Percentiles rank a stretch among this genome's conserved stretches.
Conservation (phyloP, 2,797 vertebrate species). For the Sebastolobus alascanus region DNA sequence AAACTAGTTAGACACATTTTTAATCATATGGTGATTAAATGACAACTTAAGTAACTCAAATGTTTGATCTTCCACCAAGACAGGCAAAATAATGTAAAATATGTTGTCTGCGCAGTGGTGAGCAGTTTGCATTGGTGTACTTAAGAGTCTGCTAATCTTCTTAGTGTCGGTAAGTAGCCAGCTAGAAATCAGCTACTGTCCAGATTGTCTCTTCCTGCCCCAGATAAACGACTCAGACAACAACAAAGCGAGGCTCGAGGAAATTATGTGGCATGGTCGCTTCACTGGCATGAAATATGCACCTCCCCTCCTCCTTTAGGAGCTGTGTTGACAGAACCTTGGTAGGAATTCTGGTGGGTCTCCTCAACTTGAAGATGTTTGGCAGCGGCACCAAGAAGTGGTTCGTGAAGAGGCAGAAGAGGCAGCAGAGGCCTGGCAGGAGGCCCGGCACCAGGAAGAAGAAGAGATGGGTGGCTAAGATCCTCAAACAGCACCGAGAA, state of each 20-base stretch:
- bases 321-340: slow-evolving; percentile 67
- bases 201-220: slow-evolving; percentile 87
- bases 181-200: slow-evolving; percentile 84
- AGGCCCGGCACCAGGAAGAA: slow-evolving; percentile 81
- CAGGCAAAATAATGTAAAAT: slow-evolving; percentile 52
- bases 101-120: slow-evolving; percentile 72
- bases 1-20: slow-evolving; percentile 10
- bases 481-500: slow-evolving; percentile 86
- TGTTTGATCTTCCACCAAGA: slow-evolving; percentile 31
- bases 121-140: slow-evolving; percentile 84
- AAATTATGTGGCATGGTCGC: slow-evolving; percentile 69
- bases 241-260: slow-evolving; percentile 72
- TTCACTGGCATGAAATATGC: slow-evolving; percentile 77
- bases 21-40: slow-evolving; percentile 42
- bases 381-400: slow-evolving; percentile 86
- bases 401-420: slow-evolving; percentile 87
- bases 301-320: slow-evolving; percentile 74
- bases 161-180: slow-evolving; percentile 87
- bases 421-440: slow-evolving; percentile 77
- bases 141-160: slow-evolving; percentile 91
- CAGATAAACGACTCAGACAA: slow-evolving; percentile 81
- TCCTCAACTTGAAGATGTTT: slow-evolving; percentile 86
- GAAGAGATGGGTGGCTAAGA: slow-evolving; percentile 84
- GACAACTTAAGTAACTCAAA: slow-evolving; percentile 30
- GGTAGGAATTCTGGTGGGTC: slow-evolving; percentile 68